Conservation (phyloP, 2,888 invertebrate genomes). For the Hipparchia semele region DNA sequence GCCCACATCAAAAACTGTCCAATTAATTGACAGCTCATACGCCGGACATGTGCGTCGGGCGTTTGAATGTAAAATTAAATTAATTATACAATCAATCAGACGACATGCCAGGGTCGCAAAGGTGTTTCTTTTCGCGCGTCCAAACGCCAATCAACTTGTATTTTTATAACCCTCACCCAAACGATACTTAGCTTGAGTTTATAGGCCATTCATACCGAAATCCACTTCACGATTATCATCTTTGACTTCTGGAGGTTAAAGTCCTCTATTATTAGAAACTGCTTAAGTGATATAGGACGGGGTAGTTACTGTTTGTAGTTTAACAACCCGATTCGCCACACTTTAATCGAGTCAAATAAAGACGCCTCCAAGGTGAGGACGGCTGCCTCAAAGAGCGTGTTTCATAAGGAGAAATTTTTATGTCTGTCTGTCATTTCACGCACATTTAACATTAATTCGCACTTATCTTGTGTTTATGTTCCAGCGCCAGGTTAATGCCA, state of each 20-base stretch:
- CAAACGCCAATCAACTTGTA: conserved; percentile 76
- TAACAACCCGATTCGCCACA: conserved; percentile 75
- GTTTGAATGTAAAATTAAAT: conserved; percentile 77
- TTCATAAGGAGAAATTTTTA: conserved; percentile 73
- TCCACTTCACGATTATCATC: conserved; percentile 44
- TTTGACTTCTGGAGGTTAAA: conserved; percentile 47
- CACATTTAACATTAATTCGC: conserved; percentile 73
- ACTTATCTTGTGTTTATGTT: conserved; percentile 47
- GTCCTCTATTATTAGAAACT: conserved; percentile 36
- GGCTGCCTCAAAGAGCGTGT: conserved; percentile 62
- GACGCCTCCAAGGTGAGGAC: conserved; percentile 68
- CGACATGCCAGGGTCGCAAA: conserved; percentile 74
- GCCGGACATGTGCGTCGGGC: conserved; percentile 64
- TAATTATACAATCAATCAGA: conserved; percentile 81
- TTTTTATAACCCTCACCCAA: conserved; percentile 72
- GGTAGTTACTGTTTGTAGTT: conserved; percentile 55
- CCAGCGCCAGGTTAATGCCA: conserved; percentile 23
- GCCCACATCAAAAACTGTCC: conserved; percentile 76
- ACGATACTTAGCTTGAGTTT: conserved; percentile 51
- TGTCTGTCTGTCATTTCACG: conserved; percentile 78
- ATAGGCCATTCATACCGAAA: conserved; percentile 24
- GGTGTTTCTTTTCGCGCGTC: conserved; percentile 80
- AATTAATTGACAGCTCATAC: conserved; percentile 78
- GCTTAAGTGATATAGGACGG: conserved; percentile 15
- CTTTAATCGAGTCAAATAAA: conserved; percentile 73